These are phyloP conservation scores for Euura lappo DNA, from an alignment of 1,140 invertebrate genomes.

Conservation along the genomic window DNA sequence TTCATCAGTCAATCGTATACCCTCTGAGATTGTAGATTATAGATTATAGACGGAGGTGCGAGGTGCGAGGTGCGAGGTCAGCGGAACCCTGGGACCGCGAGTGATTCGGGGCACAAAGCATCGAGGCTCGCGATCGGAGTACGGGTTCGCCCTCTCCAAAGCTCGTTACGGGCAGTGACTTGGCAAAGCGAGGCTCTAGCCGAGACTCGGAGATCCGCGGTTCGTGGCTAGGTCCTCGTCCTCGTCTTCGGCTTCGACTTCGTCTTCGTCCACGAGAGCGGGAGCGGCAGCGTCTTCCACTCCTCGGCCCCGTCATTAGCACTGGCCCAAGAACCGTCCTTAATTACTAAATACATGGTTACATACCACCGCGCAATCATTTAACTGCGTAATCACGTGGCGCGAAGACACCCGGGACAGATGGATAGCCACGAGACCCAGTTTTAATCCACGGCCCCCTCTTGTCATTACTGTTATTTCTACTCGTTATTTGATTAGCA, in stretches of 20 bases:
- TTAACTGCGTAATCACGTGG: slow-evolving; percentile 11
- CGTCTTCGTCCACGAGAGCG: slow-evolving; percentile 23
- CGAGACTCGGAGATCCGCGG: slow-evolving; percentile 17
- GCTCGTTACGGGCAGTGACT: slow-evolving; percentile 58
- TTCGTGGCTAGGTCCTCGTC: no score
- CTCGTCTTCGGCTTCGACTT: slow-evolving; percentile 8
- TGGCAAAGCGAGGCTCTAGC: slow-evolving; percentile 41
- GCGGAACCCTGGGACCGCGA: slow-evolving; percentile 17
- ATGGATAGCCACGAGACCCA: no score
- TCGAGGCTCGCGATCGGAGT: background rate
- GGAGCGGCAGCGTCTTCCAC: slow-evolving; percentile 19
- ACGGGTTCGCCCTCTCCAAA: slow-evolving; percentile 30
- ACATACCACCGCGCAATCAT: slow-evolving; percentile 15
- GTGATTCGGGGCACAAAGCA: slow-evolving; percentile 9
- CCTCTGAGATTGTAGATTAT: background rate
- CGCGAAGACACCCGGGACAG: background rate
- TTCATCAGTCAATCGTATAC: background rate
- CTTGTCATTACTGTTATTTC: slow-evolving; percentile 4
- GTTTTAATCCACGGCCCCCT: background rate
- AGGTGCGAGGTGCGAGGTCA: slow-evolving; percentile 9
- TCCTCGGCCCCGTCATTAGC: slow-evolving; percentile 5
- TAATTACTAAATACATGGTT: slow-evolving; percentile 41
- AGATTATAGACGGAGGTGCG: background rate
- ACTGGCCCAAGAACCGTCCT: slow-evolving; percentile 14
- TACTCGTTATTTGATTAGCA: slow-evolving; percentile 4